Conservation (phyloP, 2,113 vertebrate species). For the Pygoscelis antarcticus region DNA sequence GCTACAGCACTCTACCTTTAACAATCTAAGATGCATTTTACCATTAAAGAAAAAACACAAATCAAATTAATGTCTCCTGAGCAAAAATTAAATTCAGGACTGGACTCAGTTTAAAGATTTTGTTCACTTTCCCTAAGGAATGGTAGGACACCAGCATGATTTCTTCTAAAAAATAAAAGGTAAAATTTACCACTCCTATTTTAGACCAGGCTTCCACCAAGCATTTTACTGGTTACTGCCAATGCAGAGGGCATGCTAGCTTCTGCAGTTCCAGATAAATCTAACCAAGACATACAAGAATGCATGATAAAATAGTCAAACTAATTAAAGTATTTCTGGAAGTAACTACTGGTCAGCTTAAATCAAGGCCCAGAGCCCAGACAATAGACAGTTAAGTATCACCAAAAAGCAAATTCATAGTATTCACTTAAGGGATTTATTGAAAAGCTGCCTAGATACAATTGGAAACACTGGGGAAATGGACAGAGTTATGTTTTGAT, state of each 20-base stretch:
- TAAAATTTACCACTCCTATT: not conserved
- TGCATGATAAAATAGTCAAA: not conserved
- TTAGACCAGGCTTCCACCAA: not conserved
- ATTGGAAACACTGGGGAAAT: not conserved
- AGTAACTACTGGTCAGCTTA: not conserved
- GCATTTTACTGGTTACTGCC: not conserved
- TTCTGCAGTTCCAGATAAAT: not conserved
- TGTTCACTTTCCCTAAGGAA: not conserved
- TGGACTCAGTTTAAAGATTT: not conserved
- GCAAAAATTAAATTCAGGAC: not conserved
- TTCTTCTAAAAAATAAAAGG: not conserved
- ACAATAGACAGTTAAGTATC: not conserved
- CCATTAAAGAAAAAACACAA: not conserved
- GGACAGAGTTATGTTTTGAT: not conserved
- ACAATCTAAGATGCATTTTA: not conserved
- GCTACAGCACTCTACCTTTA: not conserved
- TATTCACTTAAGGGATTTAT: not conserved
- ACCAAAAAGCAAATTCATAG: not conserved
- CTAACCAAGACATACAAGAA: not conserved
- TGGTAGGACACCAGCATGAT: not conserved
- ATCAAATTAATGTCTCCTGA: not conserved
- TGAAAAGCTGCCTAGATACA: not conserved
- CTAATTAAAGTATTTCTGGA: not conserved
- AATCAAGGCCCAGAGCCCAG: not conserved
- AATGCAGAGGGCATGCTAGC: not conserved